These are phyloP conservation scores for Lysandra bellargus DNA, from an alignment of 2,888 invertebrate species.

Conservation along the genomic window DNA sequence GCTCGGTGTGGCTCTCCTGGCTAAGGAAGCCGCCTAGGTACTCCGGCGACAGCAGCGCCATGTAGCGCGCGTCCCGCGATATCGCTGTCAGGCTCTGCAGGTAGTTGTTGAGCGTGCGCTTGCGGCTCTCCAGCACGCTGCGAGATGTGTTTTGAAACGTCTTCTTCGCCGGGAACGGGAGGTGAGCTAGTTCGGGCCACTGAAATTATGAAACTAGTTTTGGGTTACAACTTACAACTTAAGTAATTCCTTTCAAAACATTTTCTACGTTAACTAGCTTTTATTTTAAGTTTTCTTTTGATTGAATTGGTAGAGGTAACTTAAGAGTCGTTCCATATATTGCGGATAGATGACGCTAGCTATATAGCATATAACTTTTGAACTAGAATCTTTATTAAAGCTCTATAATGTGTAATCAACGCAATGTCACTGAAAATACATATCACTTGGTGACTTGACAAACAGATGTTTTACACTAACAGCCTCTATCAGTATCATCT, in stretches of 20 bases:
- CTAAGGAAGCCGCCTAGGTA: slow-evolving; percentile 74
- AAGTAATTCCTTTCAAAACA: neutral
- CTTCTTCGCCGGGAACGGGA: slow-evolving; percentile 95
- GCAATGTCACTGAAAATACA: too few species aligned
- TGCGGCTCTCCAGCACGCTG: slow-evolving; percentile 90
- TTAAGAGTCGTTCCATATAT: too few species aligned
- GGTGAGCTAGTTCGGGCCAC: slow-evolving; percentile 88
- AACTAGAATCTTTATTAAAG: too few species aligned
- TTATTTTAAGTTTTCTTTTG: neutral
- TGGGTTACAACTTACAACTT: neutral
- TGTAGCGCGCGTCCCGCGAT: slow-evolving; percentile 64
- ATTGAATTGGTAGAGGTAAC: neutral
- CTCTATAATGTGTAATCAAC: too few species aligned
- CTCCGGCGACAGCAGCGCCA: slow-evolving; percentile 62
- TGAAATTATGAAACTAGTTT: slow-evolving; percentile 55
- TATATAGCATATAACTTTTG: too few species aligned
- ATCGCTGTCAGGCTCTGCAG: slow-evolving; percentile 82
- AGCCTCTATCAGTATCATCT: too few species aligned
- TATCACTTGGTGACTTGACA: too few species aligned
- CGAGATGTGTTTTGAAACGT: slow-evolving; percentile 96
- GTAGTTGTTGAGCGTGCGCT: slow-evolving; percentile 90
- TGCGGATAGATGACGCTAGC: too few species aligned
- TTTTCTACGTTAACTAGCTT: neutral
- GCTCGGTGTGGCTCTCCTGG: slow-evolving; percentile 68
- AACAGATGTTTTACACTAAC: too few species aligned